Evolutionary conservation across 2,888 invertebrate genomes (phyloP).

Genomic region (Trichacis sp.): DNA sequence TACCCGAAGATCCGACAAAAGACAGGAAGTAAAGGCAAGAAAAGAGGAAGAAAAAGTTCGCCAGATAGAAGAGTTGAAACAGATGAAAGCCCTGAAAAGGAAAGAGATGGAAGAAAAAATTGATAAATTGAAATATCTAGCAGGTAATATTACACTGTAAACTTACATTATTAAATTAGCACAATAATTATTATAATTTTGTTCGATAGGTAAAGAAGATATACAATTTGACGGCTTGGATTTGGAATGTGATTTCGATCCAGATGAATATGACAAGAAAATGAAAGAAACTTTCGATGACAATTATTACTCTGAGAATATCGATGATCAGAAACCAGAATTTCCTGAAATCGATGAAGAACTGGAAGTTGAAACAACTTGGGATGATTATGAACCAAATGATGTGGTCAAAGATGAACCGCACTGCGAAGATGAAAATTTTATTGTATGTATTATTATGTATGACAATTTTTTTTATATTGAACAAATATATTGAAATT

Average conservation of each 20-base stretch:
- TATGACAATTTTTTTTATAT: no score
- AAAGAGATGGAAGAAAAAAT: slow-evolving; percentile 93
- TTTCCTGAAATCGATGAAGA: slow-evolving; percentile 87
- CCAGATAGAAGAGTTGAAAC: slow-evolving; percentile 88
- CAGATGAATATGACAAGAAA: slow-evolving; percentile 84
- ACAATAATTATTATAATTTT: slow-evolving; percentile 10
- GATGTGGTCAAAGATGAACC: slow-evolving; percentile 59
- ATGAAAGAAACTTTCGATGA: slow-evolving; percentile 91
- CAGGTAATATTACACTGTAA: slow-evolving; percentile 76
- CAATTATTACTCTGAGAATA: slow-evolving; percentile 81
- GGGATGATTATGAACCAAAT: slow-evolving; percentile 75
- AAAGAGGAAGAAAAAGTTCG: slow-evolving; percentile 83
- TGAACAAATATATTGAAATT: no score
- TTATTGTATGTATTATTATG: no score
- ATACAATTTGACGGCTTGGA: slow-evolving; percentile 70
- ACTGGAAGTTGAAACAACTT: slow-evolving; percentile 75
- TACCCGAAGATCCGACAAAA: slow-evolving; percentile 81
- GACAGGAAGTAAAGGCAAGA: slow-evolving; percentile 80
- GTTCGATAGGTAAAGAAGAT: slow-evolving; percentile 58
- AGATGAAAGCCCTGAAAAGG: slow-evolving; percentile 86
- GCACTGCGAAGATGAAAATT: slow-evolving; percentile 85
- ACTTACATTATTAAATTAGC: no score
- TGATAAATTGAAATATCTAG: slow-evolving; percentile 85
- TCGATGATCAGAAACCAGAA: slow-evolving; percentile 82
- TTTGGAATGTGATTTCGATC: slow-evolving; percentile 92